These are phyloP conservation scores for Tamias sibiricus DNA, from an alignment of 2,113 vertebrate species.

Conservation along the genomic window DNA sequence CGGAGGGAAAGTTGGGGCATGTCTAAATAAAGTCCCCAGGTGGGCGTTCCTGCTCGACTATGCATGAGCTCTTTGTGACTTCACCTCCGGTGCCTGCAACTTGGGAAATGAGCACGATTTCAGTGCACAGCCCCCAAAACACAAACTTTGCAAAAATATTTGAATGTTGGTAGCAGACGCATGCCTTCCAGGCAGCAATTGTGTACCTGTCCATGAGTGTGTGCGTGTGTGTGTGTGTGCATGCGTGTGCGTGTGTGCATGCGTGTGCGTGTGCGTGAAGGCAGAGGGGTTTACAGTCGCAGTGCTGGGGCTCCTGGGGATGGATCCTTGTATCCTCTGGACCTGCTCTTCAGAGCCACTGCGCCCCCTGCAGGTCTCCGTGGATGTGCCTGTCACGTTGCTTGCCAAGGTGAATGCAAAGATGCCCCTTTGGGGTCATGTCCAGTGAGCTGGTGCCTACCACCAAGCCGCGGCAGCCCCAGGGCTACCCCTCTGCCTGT, in stretches of 20 bases:
- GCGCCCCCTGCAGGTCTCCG: not conserved
- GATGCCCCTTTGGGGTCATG: not conserved
- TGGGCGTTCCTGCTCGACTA: slow-evolving; percentile 59
- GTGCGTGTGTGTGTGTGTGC: no score
- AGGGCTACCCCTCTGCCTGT: not conserved
- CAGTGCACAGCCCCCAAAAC: not conserved
- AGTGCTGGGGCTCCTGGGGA: not conserved
- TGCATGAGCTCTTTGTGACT: slow-evolving; percentile 55
- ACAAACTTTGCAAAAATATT: slow-evolving; percentile 63
- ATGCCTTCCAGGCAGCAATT: slow-evolving; percentile 36
- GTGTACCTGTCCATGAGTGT: no score
- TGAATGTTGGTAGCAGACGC: slow-evolving; percentile 55
- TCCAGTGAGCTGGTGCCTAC: not conserved
- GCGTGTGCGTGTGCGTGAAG: not conserved
- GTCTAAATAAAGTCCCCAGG: slow-evolving; percentile 72
- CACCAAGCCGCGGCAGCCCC: not conserved
- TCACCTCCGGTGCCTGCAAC: not conserved
- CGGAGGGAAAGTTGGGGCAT: not conserved
- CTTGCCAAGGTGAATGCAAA: not conserved
- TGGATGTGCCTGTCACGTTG: not conserved
- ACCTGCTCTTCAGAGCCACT: not conserved
- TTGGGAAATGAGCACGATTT: not conserved
- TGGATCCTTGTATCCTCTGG: not conserved
- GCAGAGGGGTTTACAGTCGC: not conserved
- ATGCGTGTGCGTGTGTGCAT: no score